Evolutionary conservation across 2,888 invertebrate species (phyloP), one percentile per base, ranked within the genome.

Genomic region (Parnassius orleans): DNA sequence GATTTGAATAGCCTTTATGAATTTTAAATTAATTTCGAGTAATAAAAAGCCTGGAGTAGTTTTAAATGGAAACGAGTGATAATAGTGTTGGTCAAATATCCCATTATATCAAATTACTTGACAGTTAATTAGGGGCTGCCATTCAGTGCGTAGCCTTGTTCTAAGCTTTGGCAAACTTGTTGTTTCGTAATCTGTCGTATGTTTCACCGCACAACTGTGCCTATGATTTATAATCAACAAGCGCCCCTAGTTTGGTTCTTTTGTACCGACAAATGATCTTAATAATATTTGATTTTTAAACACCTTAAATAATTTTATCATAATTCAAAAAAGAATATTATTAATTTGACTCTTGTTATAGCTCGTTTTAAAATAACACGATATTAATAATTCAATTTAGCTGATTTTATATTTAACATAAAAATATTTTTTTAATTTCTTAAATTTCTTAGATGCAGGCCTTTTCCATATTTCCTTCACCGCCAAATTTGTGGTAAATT

Each of bases 81-180:
- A 43, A 11, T 60, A 24, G 15, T 9, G 46, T 56, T 61, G 47
- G 43, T 15, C 56, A 44, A 61, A 56, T 56, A 55, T 61, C 80
- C 78, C 79, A 81, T 86, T 84, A 81, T 77, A 80, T 86, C 81
- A 83, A 84, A 85, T 87, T 85, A 85, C 79, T 80, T 81, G 88
- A 87, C 88, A 90, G 84, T 85, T 89, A 90, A 90, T 91, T 91
- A 90, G 87, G 78, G 80, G 72, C 84, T 84, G 88, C 85, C 86
- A 83, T 82, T 85, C 80, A 78, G 76, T 50, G 69, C 71, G 68
- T 61, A 75, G 77, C 74, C 79, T 80, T 80, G 84, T 84, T 77
- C 78, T 70, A 72, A 77, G 79, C 81, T 78, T 80, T 83, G 82
- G 77, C 74, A 69, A 74, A 77, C 71, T 77, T 77, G 81, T 79